A percentile compares a stretch with the other conserved stretches of the same genome.
Evolutionary conservation across 2,888 invertebrate species (phyloP).

Genomic region (Drosophila ustulata): DNA sequence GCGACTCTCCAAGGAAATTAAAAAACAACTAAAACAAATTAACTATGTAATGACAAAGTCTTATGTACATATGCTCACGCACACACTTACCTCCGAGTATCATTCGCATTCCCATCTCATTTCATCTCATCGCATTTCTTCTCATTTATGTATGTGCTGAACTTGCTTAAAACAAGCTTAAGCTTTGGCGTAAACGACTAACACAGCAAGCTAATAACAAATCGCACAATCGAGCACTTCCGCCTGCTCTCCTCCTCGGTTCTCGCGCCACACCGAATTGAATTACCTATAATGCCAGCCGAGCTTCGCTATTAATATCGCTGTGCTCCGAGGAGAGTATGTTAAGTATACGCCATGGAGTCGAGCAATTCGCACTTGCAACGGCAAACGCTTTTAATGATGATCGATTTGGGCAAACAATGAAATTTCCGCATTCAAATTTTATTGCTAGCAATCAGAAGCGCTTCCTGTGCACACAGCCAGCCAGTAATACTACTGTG

Average conservation of each 20-base stretch:
- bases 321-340: conserved; percentile 7
- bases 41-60: conserved; percentile 78
- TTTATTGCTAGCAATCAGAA: conserved; percentile 76
- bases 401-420: conserved; percentile 79
- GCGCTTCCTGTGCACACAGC: conserved; percentile 47
- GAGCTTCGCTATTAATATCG: background rate
- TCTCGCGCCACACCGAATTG: conserved; percentile 45
- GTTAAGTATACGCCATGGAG: conserved; percentile 75
- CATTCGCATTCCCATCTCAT: background rate
- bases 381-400: conserved; percentile 73
- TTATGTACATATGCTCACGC: conserved; percentile 39
- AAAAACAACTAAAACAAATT: conserved; percentile 80
- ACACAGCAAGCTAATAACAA: conserved; percentile 34
- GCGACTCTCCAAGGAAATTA: conserved; percentile 76
- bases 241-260: background rate
- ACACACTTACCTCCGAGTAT: background rate
- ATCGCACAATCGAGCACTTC: conserved; percentile 53
- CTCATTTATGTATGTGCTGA: conserved; percentile 3
- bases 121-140: too few species aligned
- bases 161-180: conserved; percentile 14
- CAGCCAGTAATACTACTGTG: conserved; percentile 15
- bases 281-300: conserved; percentile 51
- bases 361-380: conserved; percentile 74
- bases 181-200: background rate
- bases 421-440: conserved; percentile 78